phyloP scores from a whole-genome alignment of 30 jellyfish, hydroid and myxozoan genomes.

The Pseudorhiza aurosa region DNA sequence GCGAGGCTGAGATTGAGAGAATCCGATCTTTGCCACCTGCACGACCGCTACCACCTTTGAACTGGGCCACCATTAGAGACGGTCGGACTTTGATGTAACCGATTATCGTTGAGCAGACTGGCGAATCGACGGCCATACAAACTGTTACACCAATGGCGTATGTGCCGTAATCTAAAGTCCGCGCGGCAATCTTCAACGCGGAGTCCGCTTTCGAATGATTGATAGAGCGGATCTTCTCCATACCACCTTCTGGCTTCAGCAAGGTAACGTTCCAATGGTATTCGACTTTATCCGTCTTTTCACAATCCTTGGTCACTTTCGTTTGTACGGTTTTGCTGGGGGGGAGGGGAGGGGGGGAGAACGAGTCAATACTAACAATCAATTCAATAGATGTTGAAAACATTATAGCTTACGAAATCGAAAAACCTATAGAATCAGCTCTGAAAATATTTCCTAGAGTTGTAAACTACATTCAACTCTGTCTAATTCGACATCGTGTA shows the following conservation, averaged over 20 bases:
- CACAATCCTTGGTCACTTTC: slow-evolving; percentile 64
- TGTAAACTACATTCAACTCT: no score
- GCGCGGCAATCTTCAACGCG: slow-evolving; percentile 58
- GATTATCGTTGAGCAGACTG: slow-evolving; percentile 32
- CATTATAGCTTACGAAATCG: no score
- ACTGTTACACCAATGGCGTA: slow-evolving; percentile 38
- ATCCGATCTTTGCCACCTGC: slow-evolving; percentile 77
- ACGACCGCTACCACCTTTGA: slow-evolving; percentile 88
- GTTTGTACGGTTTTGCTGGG: slow-evolving; percentile 5
- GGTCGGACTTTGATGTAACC: slow-evolving; percentile 71
- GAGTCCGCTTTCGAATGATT: slow-evolving; percentile 21
- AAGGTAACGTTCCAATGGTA: slow-evolving; percentile 58
- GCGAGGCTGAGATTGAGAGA: slow-evolving; percentile 54
- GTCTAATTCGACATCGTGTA: no score
- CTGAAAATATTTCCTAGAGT: no score
- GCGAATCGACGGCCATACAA: slow-evolving; percentile 64
- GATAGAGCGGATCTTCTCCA: background rate
- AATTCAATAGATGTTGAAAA: no score
- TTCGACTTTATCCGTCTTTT: slow-evolving; percentile 52
- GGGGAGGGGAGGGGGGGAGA: background rate
- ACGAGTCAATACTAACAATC: no score
- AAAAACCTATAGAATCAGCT: no score
- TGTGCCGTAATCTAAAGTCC: slow-evolving; percentile 56
- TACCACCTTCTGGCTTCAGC: background rate
- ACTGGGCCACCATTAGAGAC: slow-evolving; percentile 60